Base-by-base conservation (phyloP, 2,113 vertebrate genomes). In the Cyanoramphus novaezelandiae region DNA sequence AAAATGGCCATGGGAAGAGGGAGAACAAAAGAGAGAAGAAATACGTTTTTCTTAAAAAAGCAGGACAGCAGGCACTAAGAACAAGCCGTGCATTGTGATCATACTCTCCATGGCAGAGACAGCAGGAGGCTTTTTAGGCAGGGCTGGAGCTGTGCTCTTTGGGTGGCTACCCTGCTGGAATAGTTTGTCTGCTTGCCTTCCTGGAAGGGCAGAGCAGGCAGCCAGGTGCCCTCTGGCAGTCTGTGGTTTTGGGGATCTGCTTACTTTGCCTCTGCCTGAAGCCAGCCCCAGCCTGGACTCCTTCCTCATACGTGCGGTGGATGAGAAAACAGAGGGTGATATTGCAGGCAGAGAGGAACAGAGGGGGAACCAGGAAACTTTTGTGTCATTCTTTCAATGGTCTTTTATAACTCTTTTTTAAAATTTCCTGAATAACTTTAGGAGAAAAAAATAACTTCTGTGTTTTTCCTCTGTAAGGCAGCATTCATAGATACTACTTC, bases 161-260 rank as follows among this genome's bases (percentile, higher is more conserved):
- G 91, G 83, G 86, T 84, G 86, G 91, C 74, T 92, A 71, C 74
- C 52, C 86, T 28, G 77, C 92, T 90, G 89, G 55, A 90, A 68
- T 60, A 71, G 81, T 86, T 93, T 0, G 6, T 86, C 89, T 91
- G 91, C 91, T 79, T 23, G 86, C 69, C 91, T 96, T 93, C 93
- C 89, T 93, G 92, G 88, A 94, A 94, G 82, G 88, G 91, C 92
- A 90, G 86, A 93, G 72, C 79, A 88, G 88, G 88, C 91, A 90
- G 94, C 92, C 91, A 94, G 95, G 95, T 95, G 80, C 95, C 94
- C 96, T 93, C 82, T 49, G 86, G 94, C 95, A 94, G 59, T 95
- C 92, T 92, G 86, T 5, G 3, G 88, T 64, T 94, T 81, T 95
- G 0, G 0, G 78, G 88, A 92, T 94, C 82, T 81, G 86, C 91